Evolutionary conservation across 2,888 invertebrate genomes (phyloP).

Genomic region (Agrochola litura): DNA sequence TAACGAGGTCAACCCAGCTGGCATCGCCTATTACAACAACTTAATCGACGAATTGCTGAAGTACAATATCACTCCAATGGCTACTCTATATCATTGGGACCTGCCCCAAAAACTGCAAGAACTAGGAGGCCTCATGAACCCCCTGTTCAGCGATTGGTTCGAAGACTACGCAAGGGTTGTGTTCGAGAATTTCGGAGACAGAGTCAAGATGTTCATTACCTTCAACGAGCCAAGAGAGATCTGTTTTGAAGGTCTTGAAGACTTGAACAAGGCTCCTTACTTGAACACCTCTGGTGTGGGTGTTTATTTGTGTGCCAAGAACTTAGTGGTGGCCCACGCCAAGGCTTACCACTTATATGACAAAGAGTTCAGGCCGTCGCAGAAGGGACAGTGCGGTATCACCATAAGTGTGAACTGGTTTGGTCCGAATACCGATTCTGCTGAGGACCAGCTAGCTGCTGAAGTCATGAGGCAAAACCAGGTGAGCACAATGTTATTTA

Average conservation of each 20-base stretch:
- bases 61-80: constrained; percentile 91
- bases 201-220: constrained; percentile 90
- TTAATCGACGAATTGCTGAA: constrained; percentile 91
- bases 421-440: constrained; percentile 74
- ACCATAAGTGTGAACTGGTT: constrained; percentile 71
- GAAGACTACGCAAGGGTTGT: constrained; percentile 85
- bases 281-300: constrained; percentile 76
- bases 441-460: constrained; percentile 25
- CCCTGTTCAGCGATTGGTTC: constrained; percentile 83
- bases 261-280: constrained; percentile 72
- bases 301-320: constrained; percentile 84
- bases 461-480: constrained; percentile 56
- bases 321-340: constrained; percentile 89
- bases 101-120: constrained; percentile 88
- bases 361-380: constrained; percentile 73
- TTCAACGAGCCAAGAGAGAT: constrained; percentile 89
- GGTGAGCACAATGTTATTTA: constrained; percentile 15
- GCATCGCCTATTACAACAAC: constrained; percentile 92
- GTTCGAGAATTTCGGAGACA: constrained; percentile 84
- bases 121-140: constrained; percentile 87
- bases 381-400: constrained; percentile 73
- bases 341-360: constrained; percentile 81
- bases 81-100: constrained; percentile 90
- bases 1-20: constrained; percentile 89
- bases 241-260: constrained; percentile 83